phyloP scores from a whole-genome alignment of 2,113 vertebrate genomes.

The Etheostoma spectabile region DNA sequence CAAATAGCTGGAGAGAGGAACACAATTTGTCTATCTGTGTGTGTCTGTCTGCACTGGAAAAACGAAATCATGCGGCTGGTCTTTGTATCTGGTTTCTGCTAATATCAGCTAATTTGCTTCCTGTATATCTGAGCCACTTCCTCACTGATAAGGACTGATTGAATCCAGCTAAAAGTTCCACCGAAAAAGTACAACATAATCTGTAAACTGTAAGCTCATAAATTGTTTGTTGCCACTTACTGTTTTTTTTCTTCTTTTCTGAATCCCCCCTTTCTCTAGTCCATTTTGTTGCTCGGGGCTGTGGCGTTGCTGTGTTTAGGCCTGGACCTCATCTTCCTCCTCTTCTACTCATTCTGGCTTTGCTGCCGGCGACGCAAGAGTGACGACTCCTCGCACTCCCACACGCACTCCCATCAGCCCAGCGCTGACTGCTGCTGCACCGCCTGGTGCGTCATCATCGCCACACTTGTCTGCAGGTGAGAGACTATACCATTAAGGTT shows the following conservation, averaged over 20 bases:
- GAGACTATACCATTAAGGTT: constrained; percentile 20
- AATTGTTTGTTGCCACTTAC: background rate
- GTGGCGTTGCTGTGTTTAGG: constrained; percentile 91
- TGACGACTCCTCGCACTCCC: constrained; percentile 80
- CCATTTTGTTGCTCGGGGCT: constrained; percentile 91
- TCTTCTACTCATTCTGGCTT: constrained; percentile 98
- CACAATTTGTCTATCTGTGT: background rate
- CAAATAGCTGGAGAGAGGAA: constrained; percentile 9
- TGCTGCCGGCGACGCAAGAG: constrained; percentile 94
- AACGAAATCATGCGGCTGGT: constrained; percentile 16
- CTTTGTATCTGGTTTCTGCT: constrained; percentile 44
- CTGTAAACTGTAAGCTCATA: background rate
- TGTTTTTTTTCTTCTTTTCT: background rate
- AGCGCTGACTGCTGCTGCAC: constrained; percentile 96
- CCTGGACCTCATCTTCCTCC: constrained; percentile 95
- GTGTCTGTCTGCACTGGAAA: constrained; percentile 34
- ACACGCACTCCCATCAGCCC: constrained; percentile 84
- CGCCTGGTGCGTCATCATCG: constrained; percentile 98
- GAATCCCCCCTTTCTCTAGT: constrained; percentile 78
- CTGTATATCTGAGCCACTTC: constrained; percentile 43
- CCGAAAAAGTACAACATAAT: background rate
- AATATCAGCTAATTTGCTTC: constrained; percentile 63
- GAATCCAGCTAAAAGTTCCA: background rate
- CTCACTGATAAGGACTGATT: constrained; percentile 20
- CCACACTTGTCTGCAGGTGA: constrained; percentile 97